Percentiles rank a stretch among this genome's conserved stretches.
These are phyloP conservation scores for Xerus rutilus DNA, from an alignment of 2,797 vertebrate genomes.

Conservation along the genomic window DNA sequence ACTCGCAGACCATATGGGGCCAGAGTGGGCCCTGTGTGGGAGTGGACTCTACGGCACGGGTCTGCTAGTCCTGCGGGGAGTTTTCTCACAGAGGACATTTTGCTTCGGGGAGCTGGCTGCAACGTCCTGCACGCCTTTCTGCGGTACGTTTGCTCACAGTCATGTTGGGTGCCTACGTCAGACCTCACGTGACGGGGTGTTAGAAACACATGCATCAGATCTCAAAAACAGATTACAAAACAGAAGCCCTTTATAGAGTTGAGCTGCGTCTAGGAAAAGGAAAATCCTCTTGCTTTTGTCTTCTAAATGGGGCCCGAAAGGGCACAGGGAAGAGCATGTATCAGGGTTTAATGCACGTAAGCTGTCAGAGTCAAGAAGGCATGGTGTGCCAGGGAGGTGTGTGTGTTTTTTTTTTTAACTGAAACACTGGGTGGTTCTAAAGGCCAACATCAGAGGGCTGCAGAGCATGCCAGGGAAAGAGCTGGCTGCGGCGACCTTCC, in stretches of 20 bases:
- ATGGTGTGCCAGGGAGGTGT: not conserved
- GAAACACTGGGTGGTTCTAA: constrained; percentile 45
- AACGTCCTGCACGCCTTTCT: constrained; percentile 76
- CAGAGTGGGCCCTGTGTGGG: not conserved
- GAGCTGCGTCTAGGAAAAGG: constrained; percentile 81
- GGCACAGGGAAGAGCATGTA: constrained; percentile 44
- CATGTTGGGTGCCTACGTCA: constrained; percentile 83
- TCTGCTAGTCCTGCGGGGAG: constrained; percentile 35
- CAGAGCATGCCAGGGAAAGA: not conserved
- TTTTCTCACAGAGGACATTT: constrained; percentile 69
- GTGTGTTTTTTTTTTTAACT: constrained; percentile 13
- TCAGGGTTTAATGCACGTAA: constrained; percentile 65
- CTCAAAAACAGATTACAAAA: constrained; percentile 87
- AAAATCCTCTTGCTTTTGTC: constrained; percentile 81
- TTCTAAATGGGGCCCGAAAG: constrained; percentile 73
- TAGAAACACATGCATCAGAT: constrained; percentile 85
- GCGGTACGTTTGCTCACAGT: constrained; percentile 79
- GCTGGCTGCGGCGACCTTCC: constrained; percentile 43
- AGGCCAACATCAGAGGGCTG: constrained; percentile 43
- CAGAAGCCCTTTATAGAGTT: constrained; percentile 84
- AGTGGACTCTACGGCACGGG: not conserved
- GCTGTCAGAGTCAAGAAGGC: constrained; percentile 78
- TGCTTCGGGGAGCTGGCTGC: constrained; percentile 68
- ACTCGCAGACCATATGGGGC: constrained; percentile 52
- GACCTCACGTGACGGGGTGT: constrained; percentile 83